phyloP scores from a whole-genome alignment of 2,797 vertebrate species.

The Cottoperca gobio region DNA sequence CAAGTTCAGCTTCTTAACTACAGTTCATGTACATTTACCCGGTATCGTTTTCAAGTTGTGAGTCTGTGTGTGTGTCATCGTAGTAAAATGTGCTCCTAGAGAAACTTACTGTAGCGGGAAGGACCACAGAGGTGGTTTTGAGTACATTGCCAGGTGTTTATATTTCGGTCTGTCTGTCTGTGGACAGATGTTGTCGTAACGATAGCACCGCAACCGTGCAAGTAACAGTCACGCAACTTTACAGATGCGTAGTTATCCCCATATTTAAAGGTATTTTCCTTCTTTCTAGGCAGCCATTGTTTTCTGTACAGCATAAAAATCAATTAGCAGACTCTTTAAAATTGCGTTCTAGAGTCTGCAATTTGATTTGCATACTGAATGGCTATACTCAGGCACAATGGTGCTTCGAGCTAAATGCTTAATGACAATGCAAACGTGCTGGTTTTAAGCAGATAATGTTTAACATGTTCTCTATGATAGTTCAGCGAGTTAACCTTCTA shows the following conservation, averaged over 20 bases:
- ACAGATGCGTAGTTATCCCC: too few relatives aligned
- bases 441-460: not conserved
- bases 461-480: not conserved
- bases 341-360: not conserved
- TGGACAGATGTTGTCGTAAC: too few relatives aligned
- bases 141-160: too few relatives aligned
- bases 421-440: not conserved
- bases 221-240: too few relatives aligned
- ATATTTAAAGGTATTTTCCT: not conserved
- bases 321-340: not conserved
- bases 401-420: not conserved
- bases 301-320: not conserved
- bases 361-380: not conserved
- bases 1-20: slow-evolving; percentile 8
- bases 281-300: not conserved
- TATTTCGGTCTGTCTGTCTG: too few relatives aligned
- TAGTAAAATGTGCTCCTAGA: too few relatives aligned
- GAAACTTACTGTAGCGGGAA: too few relatives aligned
- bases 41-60: too few relatives aligned
- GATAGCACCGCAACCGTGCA: too few relatives aligned
- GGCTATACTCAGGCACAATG: not conserved
- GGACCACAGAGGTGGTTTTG: too few relatives aligned
- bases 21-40: slow-evolving; percentile 13
- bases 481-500: not conserved
- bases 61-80: too few relatives aligned